Conservation (phyloP, 2,797 vertebrate genomes). For the Melanotaenia maccullochi region DNA sequence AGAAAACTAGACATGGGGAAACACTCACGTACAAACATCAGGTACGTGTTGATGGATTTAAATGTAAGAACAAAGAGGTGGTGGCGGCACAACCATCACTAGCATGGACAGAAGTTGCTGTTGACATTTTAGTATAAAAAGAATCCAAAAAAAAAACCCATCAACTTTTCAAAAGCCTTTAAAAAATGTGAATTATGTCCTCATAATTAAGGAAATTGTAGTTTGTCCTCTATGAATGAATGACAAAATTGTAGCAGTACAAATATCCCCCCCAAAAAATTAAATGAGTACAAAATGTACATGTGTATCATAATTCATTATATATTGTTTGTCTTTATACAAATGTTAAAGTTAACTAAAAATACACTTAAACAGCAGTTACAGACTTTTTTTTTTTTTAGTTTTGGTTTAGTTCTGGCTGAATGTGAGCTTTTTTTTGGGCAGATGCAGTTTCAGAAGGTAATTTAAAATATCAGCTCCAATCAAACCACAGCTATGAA, state of each 20-base stretch:
- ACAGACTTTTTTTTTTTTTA: too few relatives aligned
- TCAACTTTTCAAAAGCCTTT: constrained; percentile 36
- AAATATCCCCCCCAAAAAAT: background rate
- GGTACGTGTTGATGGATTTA: constrained; percentile 40
- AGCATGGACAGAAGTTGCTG: constrained; percentile 33
- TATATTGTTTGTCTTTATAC: background rate
- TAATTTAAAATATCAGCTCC: background rate
- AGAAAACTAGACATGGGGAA: constrained; percentile 29
- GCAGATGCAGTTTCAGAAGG: background rate
- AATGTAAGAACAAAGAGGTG: constrained; percentile 35
- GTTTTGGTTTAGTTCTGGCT: background rate
- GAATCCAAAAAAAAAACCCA: constrained; percentile 32
- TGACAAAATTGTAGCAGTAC: background rate
- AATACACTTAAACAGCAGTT: background rate
- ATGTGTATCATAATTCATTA: background rate
- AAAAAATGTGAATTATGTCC: constrained; percentile 29
- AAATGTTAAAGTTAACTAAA: background rate
- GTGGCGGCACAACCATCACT: constrained; percentile 14
- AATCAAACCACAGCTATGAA: constrained; percentile 11
- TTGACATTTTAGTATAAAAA: constrained; percentile 69
- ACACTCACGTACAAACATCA: constrained; percentile 36
- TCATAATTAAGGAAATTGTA: constrained; percentile 29
- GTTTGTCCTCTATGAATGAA: constrained; percentile 5
- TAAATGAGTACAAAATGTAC: background rate
- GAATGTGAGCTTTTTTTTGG: background rate